Conservation (phyloP, 2,888 invertebrate genomes). For the Heterodera filipjevi region DNA sequence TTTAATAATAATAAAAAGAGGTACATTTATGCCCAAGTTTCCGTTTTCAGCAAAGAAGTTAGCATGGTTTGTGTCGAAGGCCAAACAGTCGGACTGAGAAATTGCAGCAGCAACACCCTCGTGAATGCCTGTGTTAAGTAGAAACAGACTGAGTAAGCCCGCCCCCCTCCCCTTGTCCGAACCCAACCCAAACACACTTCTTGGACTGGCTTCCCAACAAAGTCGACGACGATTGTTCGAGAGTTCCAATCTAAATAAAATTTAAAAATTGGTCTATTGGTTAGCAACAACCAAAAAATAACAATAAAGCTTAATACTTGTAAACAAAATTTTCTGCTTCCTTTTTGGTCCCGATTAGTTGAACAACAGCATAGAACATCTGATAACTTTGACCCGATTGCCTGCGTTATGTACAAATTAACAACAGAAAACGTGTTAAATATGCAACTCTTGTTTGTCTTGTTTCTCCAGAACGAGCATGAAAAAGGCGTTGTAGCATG, state of each 20-base stretch:
- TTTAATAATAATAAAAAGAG: background rate
- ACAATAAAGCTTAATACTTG: constrained; percentile 69
- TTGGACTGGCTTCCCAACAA: constrained; percentile 98
- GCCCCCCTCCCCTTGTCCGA: too few relatives aligned
- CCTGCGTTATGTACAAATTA: background rate
- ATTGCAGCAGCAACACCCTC: constrained; percentile 96
- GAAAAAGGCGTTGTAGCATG: constrained; percentile 97
- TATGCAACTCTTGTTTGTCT: constrained; percentile 82
- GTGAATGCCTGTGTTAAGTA: constrained; percentile 75
- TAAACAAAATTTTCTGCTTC: constrained; percentile 99
- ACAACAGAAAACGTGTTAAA: background rate
- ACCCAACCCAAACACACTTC: constrained; percentile 85
- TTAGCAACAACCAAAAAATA: too few relatives aligned
- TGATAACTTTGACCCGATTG: constrained; percentile 41
- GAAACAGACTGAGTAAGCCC: too few relatives aligned
- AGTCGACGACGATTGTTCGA: constrained; percentile 90
- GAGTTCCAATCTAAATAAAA: constrained; percentile 79
- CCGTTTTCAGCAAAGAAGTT: constrained; percentile 98
- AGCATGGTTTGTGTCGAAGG: constrained; percentile 96
- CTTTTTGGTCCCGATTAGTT: constrained; percentile 95
- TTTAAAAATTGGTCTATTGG: constrained; percentile 24
- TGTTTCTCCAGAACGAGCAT: constrained; percentile 94
- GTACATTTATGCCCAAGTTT: constrained; percentile 95
- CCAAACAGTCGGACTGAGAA: constrained; percentile 94
- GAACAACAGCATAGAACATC: constrained; percentile 84